Evolutionary conservation across 2,888 invertebrate genomes (phyloP).

Genomic region (Drosophila gaucha): DNA sequence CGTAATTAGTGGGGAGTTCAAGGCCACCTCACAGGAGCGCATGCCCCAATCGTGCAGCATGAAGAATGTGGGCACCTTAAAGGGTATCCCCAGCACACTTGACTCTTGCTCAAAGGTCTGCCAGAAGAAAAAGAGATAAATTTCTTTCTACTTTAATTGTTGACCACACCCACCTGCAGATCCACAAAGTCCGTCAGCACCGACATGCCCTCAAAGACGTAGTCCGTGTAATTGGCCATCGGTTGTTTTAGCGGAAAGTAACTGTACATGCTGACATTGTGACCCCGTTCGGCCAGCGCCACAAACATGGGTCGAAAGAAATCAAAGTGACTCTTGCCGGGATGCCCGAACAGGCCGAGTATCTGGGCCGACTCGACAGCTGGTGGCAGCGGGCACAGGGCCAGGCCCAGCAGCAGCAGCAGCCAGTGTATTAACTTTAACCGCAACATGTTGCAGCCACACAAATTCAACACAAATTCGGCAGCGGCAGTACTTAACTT

Average conservation of each 20-base stretch:
- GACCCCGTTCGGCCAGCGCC: slow-evolving; percentile 83
- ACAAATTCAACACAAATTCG: no score
- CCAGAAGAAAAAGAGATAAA: not conserved
- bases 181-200: slow-evolving; percentile 74
- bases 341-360: slow-evolving; percentile 83
- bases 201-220: slow-evolving; percentile 68
- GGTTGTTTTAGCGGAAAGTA: slow-evolving; percentile 83
- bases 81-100: slow-evolving; percentile 51
- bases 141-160: no score
- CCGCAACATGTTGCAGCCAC: slow-evolving; percentile 21
- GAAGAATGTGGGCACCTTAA: slow-evolving; percentile 75
- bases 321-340: slow-evolving; percentile 84
- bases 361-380: slow-evolving; percentile 59
- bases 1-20: slow-evolving; percentile 72
- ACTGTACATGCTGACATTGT: slow-evolving; percentile 84
- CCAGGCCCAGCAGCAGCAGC: not conserved
- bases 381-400: not conserved
- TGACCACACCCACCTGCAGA: slow-evolving; percentile 61
- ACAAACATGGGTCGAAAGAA: slow-evolving; percentile 84
- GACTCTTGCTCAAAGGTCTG: slow-evolving; percentile 48
- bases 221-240: slow-evolving; percentile 78
- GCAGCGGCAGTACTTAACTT: slow-evolving; percentile 6
- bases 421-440: not conserved
- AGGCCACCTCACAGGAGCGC: slow-evolving; percentile 65
- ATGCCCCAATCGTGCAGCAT: slow-evolving; percentile 78